Conservation (phyloP, 64 coral and sea anemone species). For the Cladopsammia gracilis region DNA sequence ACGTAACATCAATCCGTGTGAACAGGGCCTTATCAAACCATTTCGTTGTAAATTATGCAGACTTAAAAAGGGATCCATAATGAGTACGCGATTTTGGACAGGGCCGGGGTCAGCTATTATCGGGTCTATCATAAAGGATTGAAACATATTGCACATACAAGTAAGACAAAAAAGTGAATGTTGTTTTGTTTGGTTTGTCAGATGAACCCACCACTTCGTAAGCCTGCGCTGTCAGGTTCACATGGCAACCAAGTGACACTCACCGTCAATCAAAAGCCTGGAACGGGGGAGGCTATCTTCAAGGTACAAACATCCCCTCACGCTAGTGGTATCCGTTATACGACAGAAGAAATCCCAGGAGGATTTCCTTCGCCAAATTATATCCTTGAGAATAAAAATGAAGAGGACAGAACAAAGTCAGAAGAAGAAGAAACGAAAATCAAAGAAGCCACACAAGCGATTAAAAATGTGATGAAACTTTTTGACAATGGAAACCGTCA, state of each 20-base stretch:
- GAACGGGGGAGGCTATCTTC: not conserved
- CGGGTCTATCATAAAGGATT: too few relatives aligned
- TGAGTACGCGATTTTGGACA: too few relatives aligned
- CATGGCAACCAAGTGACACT: constrained; percentile 17
- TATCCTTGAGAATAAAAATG: not conserved
- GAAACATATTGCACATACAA: too few relatives aligned
- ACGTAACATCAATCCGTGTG: too few relatives aligned
- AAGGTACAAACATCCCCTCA: not conserved
- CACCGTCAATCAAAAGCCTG: constrained; percentile 12
- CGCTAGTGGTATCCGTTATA: not conserved
- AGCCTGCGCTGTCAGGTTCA: not conserved
- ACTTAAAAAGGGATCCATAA: too few relatives aligned
- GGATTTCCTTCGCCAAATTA: not conserved
- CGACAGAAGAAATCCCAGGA: not conserved
- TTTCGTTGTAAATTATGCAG: too few relatives aligned
- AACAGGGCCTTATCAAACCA: too few relatives aligned
- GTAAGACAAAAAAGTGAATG: too few relatives aligned
- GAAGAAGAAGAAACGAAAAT: constrained; percentile 37
- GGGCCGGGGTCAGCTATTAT: too few relatives aligned
- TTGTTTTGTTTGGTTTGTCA: not conserved
- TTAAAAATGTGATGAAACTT: constrained; percentile 38
- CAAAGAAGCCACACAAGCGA: not conserved
- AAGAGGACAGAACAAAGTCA: not conserved
- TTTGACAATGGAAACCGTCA: not conserved
- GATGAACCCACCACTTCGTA: not conserved